Conservation (phyloP, 30 jellyfish, hydroid and myxozoan species). For the Rhopilema esculentum region DNA sequence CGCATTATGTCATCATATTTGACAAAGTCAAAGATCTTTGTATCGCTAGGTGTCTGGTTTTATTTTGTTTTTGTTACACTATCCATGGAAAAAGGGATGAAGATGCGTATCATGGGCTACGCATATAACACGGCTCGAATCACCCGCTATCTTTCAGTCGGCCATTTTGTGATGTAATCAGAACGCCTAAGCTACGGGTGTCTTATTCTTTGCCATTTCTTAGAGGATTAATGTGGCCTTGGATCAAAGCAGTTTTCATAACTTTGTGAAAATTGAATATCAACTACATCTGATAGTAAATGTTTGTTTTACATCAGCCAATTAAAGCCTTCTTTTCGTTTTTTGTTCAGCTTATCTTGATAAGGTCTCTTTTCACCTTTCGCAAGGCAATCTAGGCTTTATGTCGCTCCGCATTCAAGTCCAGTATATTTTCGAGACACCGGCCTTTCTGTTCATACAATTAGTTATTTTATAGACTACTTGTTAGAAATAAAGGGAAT, state of each 20-base stretch:
- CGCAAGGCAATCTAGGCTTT: conserved; percentile 17
- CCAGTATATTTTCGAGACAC: neutral
- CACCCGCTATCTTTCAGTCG: conserved; percentile 30
- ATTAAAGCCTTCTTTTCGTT: conserved; percentile 32
- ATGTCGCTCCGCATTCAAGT: conserved; percentile 22
- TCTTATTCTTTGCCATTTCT: conserved; percentile 18
- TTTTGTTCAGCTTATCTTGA: conserved; percentile 23
- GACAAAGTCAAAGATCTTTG: neutral
- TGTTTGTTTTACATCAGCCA: conserved; percentile 42
- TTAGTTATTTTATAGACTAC: neutral
- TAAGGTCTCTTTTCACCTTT: conserved; percentile 7
- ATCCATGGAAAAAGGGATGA: conserved; percentile 21
- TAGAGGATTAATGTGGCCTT: conserved; percentile 15
- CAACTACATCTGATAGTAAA: conserved; percentile 32
- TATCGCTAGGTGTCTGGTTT: neutral
- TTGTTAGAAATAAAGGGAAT: neutral
- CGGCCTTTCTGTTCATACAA: neutral
- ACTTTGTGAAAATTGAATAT: conserved; percentile 60
- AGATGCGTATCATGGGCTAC: conserved; percentile 27
- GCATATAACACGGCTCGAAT: conserved; percentile 35
- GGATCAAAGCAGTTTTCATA: conserved; percentile 40
- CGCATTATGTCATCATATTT: neutral
- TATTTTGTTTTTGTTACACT: neutral
- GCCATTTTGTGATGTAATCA: conserved; percentile 32
- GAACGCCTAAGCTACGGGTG: conserved; percentile 34